Evolutionary conservation across 1,140 invertebrate species (phyloP), one percentile per base, ranked within the genome.

Genomic region (Drosophila varians): DNA sequence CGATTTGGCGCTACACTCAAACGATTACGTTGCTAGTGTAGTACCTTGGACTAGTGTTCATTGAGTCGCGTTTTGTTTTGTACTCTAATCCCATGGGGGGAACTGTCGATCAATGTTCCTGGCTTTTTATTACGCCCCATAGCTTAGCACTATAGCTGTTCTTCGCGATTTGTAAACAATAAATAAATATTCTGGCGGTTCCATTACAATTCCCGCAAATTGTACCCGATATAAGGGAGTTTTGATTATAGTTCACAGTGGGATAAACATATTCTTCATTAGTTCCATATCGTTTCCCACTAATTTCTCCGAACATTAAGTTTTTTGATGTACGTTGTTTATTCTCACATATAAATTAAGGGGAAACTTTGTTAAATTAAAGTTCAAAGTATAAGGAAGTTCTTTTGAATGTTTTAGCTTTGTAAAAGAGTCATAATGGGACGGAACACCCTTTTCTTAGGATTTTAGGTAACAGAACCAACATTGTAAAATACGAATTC

Each of bases 41-140:
- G 26, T 64, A 64, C 60, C 61, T 68, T 68, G 61, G 43, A 45
- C 61, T 66, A 66, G 61, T 45, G 64, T 45, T 66, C 64, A 66
- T 40, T 53, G 47, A 42, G 21, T 36, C n/a, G 26, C 19, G 26
- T 8, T 42, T 53, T 36, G 60, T 45, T 66, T 34, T 66, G 60
- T 38, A 26, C 31, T 25, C 12, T 19, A 52, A 66, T 66, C 47
- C 28, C 14, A 6, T 57, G 12, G 54, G 19, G 42, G 28, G 11
- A 1, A 26, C 31, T 16, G 12, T n/a, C 25, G 46, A 48, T 48
- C 25, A 26, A 12, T 16, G 16, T 53, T 68, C 64, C 21, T 26
- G 26, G 47, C 48, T 12, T 65, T 64, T 11, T 38, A 26, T 19
- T 36, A 11, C n/a, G 26, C 11, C 57, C 36, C 11, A 46, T 4